phyloP scores from a whole-genome alignment of 2,113 vertebrate genomes.

The Eretmochelys imbricata region DNA sequence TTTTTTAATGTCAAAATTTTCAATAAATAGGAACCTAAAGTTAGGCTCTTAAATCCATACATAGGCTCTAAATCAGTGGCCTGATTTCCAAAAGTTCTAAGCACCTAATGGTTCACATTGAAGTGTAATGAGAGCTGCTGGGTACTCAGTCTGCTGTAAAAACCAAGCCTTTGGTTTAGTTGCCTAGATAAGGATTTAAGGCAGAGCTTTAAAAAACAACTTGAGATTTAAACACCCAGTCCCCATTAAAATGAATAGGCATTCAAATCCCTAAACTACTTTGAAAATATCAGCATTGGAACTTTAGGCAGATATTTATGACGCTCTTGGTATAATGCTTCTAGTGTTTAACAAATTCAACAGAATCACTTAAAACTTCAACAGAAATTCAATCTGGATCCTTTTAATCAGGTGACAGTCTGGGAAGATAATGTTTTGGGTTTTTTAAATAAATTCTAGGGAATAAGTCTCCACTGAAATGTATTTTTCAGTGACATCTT shows the following conservation, averaged over 20 bases:
- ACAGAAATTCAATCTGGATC: neutral
- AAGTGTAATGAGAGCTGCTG: neutral
- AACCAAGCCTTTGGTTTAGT: neutral
- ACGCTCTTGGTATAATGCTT: neutral
- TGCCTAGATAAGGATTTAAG: neutral
- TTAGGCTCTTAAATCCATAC: neutral
- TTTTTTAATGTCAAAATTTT: neutral
- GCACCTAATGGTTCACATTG: neutral
- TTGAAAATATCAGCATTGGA: neutral
- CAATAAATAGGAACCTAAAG: neutral
- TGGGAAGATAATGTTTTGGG: neutral
- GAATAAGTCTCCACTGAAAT: neutral
- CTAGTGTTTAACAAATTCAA: neutral
- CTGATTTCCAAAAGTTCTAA: neutral
- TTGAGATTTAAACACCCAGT: neutral
- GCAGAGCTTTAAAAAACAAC: neutral
- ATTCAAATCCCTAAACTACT: neutral
- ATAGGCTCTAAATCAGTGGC: neutral
- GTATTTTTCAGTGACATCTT: neutral
- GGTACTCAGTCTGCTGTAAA: neutral
- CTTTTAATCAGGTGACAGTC: neutral
- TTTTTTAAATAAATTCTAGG: neutral
- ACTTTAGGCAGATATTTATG: neutral
- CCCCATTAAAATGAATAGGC: neutral
- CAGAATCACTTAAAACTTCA: neutral